Percentiles rank a stretch among this genome's conserved stretches.
Evolutionary conservation across 2,888 invertebrate genomes (phyloP).

Genomic region (Lypha dubia): DNA sequence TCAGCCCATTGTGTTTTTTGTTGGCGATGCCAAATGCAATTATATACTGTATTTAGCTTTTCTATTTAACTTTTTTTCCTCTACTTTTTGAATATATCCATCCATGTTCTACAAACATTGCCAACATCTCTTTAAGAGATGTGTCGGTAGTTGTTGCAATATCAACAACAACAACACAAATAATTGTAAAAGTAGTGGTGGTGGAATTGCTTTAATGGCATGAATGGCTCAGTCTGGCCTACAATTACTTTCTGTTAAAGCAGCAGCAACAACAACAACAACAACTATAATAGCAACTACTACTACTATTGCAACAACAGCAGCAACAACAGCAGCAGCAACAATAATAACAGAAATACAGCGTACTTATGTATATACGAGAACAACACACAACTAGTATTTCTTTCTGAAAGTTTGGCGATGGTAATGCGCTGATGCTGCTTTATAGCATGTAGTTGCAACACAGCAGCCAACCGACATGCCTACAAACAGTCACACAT

Average conservation of each 20-base stretch:
- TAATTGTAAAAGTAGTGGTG: slow-evolving; percentile 24
- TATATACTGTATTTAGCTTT: slow-evolving; percentile 38
- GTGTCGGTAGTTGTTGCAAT: slow-evolving; percentile 58
- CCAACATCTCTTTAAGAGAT: slow-evolving; percentile 64
- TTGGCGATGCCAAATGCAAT: slow-evolving; percentile 44
- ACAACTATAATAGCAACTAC: slow-evolving; percentile 15
- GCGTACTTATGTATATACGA: neutral
- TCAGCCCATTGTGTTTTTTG: slow-evolving; percentile 28
- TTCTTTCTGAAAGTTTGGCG: slow-evolving; percentile 56
- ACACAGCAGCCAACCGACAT: slow-evolving; percentile 38
- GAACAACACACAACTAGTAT: slow-evolving; percentile 23
- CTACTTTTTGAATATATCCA: slow-evolving; percentile 12
- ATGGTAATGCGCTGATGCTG: slow-evolving; percentile 61
- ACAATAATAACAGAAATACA: neutral
- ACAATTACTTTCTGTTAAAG: slow-evolving; percentile 67
- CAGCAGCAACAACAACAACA: slow-evolving; percentile 37
- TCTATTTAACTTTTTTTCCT: neutral
- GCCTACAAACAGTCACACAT: slow-evolving; percentile 16
- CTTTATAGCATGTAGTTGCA: slow-evolving; percentile 53
- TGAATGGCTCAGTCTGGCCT: slow-evolving; percentile 65
- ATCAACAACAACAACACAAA: slow-evolving; percentile 35
- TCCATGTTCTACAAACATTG: slow-evolving; percentile 50
- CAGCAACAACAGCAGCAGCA: slow-evolving; percentile 24
- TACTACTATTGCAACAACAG: slow-evolving; percentile 3
- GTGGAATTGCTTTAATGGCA: slow-evolving; percentile 59